phyloP scores from a whole-genome alignment of 1,140 invertebrate genomes.

The Drosophila sp. region DNA sequence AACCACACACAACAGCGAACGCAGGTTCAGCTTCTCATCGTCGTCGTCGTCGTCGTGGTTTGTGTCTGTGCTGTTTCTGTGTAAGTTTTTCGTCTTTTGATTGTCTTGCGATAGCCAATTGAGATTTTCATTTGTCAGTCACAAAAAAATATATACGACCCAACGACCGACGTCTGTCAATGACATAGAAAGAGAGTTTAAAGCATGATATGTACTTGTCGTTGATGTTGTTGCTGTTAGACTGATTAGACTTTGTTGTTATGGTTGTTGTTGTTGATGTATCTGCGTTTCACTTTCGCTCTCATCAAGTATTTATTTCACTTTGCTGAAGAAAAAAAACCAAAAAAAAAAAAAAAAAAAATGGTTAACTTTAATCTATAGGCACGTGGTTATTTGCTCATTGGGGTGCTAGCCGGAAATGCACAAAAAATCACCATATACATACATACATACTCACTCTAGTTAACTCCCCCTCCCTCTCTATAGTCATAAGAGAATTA shows the following conservation, averaged over 20 bases:
- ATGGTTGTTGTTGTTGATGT: slow-evolving; percentile 41
- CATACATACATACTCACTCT: background rate
- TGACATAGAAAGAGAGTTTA: slow-evolving; percentile 79
- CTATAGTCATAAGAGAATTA: no score
- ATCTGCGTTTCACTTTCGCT: slow-evolving; percentile 73
- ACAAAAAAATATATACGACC: slow-evolving; percentile 40
- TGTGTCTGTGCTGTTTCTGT: slow-evolving; percentile 33
- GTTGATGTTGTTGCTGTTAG: slow-evolving; percentile 37
- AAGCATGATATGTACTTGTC: slow-evolving; percentile 76
- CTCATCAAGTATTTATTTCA: slow-evolving; percentile 52
- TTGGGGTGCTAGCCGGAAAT: slow-evolving; percentile 3
- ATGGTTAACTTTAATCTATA: slow-evolving; percentile 1
- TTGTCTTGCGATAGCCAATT: slow-evolving; percentile 79
- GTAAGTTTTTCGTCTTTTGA: slow-evolving; percentile 60
- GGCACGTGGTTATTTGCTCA: slow-evolving; percentile 1
- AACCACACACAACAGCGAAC: slow-evolving; percentile 19
- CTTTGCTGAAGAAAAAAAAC: slow-evolving; percentile 3
- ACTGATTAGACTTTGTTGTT: slow-evolving; percentile 71
- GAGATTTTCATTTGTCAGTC: slow-evolving; percentile 80
- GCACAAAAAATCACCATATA: slow-evolving; percentile 1
- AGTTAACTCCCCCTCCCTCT: no score
- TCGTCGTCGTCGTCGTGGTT: background rate
- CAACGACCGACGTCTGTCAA: slow-evolving; percentile 59
- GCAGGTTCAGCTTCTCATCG: slow-evolving; percentile 55
- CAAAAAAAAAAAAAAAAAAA: background rate